Conservation (phyloP, 1,140 invertebrate genomes). For the Medauroidea extradentata region DNA sequence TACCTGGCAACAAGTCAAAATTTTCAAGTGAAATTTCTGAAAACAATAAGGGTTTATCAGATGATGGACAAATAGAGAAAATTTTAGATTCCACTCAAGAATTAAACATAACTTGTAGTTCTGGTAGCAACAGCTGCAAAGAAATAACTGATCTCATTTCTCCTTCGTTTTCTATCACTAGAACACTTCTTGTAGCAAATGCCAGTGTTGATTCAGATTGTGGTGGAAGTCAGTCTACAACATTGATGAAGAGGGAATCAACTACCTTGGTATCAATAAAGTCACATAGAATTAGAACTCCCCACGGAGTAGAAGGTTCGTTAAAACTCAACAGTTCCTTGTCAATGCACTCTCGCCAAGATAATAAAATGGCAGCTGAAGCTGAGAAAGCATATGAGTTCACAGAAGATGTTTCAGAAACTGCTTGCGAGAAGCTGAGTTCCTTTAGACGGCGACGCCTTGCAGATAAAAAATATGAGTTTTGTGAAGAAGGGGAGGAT, state of each 20-base stretch:
- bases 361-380: conserved; percentile 23
- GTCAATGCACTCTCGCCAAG: background rate
- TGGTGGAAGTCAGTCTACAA: conserved; percentile 16
- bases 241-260: background rate
- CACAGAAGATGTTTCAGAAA: conserved; percentile 67
- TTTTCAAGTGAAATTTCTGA: too few species aligned
- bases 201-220: conserved; percentile 32
- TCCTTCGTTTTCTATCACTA: conserved; percentile 2
- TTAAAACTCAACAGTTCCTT: too few species aligned
- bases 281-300: too few species aligned
- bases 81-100: conserved; percentile 13
- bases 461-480: conserved; percentile 89
- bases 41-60: too few species aligned
- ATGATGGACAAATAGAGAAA: background rate
- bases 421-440: conserved; percentile 74
- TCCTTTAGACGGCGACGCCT: conserved; percentile 73
- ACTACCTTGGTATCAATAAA: background rate
- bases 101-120: conserved; percentile 18
- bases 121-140: background rate
- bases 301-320: too few species aligned
- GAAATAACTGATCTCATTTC: background rate
- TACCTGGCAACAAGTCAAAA: too few species aligned
- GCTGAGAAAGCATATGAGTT: conserved; percentile 81
- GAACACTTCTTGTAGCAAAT: conserved; percentile 12
- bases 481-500: conserved; percentile 69